Base-by-base conservation (phyloP, 2,797 vertebrate species). In the Alectoris magna region DNA sequence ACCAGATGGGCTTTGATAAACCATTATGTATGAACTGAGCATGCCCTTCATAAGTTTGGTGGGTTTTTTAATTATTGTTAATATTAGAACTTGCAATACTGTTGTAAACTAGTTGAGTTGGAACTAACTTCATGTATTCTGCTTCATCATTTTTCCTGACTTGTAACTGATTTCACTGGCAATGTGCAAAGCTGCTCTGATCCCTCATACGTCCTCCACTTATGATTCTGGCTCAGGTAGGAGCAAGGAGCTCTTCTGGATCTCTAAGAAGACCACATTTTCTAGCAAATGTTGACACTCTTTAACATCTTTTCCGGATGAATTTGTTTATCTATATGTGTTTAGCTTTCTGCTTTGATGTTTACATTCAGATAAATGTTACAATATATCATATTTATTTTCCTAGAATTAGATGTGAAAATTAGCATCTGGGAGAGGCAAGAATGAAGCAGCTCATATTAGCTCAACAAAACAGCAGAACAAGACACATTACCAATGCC, bases 381-480 rank as follows among this genome's bases (percentile, higher is more conserved):
- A 41, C 68, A 67, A 34, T 53, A 23, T 53, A 71, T 90, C 62
- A 73, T 55, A 69, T 84, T 88, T 79, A 11, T 91, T 31, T 68
- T 71, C 64, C 80, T 90, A 69, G 34, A 77, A 87, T 84, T 71
- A 70, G 39, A 87, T 92, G 71, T 36, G 36, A 87, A 96, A 95
- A 93, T 89, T 73, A 74, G 48, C 41, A 89, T 88, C 79, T 90
- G 36, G 49, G 60, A 62, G 70, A 93, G 64, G 63, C 22, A 81
- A 82, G 27, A 58, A 44, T 73, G 49, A 78, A 77, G 51, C 23
- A 78, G 31, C 34, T 87, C 48, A 22, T 70, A 75, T 71, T 22
- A 88, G 49, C 34, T 92, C 81, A 85, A 64, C 8, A 62, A 66
- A 80, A 43, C 27, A 90, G 62, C 24, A 29, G 31, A 90, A 88